A percentile compares a stretch with the other conserved stretches of the same genome.
Conservation (phyloP, 2,797 vertebrate genomes). For the Centropyge bicolor region DNA sequence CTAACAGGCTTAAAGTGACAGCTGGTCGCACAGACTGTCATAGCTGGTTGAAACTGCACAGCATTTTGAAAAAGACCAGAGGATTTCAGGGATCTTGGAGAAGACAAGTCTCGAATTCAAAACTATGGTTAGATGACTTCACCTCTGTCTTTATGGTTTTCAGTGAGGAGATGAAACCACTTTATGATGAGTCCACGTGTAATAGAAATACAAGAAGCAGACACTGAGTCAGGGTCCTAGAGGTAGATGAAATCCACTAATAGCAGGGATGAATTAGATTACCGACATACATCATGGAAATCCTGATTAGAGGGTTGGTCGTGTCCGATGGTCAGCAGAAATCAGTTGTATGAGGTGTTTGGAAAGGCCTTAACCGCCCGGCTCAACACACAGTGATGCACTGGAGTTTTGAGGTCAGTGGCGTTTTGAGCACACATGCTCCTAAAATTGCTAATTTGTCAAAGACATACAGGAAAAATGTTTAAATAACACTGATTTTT, state of each 20-base stretch:
- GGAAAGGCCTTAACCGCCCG: constrained; percentile 11
- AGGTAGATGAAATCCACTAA: constrained; percentile 41
- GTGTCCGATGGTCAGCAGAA: constrained; percentile 20
- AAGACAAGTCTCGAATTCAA: neutral
- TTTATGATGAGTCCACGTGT: constrained; percentile 11
- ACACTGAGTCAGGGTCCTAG: constrained; percentile 34
- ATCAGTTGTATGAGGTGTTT: constrained; percentile 21
- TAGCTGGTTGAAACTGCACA: neutral
- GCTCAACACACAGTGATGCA: constrained; percentile 3
- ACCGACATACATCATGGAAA: constrained; percentile 55
- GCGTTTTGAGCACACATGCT: too few relatives aligned
- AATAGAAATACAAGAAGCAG: constrained; percentile 16
- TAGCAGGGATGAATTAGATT: constrained; percentile 31
- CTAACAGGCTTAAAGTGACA: constrained; percentile 68
- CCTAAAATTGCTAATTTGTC: too few relatives aligned
- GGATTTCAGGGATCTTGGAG: neutral
- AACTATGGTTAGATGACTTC: neutral
- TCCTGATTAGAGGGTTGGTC: constrained; percentile 54
- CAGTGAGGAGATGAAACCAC: neutral
- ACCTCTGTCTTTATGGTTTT: neutral
- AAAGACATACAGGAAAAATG: too few relatives aligned
- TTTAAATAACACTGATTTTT: too few relatives aligned
- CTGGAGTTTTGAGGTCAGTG: neutral
- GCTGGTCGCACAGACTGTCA: constrained; percentile 37
- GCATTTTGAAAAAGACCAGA: neutral